A percentile compares a stretch with the other conserved stretches of the same genome.
Conservation (phyloP, 23 tunicate genomes). For the Trididemnum clinides region DNA sequence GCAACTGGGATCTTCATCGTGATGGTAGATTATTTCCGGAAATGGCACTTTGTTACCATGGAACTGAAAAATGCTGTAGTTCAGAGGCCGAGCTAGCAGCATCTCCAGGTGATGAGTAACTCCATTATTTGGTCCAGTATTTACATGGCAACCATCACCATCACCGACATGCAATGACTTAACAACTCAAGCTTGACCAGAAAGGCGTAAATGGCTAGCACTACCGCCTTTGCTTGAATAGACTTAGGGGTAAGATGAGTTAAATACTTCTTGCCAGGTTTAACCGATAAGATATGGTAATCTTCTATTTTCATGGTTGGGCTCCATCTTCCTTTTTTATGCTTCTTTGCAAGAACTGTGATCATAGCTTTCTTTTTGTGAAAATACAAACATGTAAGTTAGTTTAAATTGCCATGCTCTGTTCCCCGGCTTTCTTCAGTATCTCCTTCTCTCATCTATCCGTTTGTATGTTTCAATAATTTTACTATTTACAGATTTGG, state of each 20-base stretch:
- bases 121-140: conserved; percentile 13
- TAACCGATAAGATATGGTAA: not conserved
- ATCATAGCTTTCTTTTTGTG: no score
- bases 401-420: no score
- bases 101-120: conserved; percentile 22
- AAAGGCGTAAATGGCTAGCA: not conserved
- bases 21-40: not conserved
- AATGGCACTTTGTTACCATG: conserved; percentile 17
- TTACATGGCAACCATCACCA: conserved; percentile 13
- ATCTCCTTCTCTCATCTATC: no score
- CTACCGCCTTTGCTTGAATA: not conserved
- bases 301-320: not conserved
- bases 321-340: no score
- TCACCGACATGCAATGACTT: not conserved
- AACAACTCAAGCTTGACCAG: conserved; percentile 13
- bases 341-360: no score
- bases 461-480: no score
- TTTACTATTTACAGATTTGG: no score
- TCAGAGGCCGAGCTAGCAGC: conserved; percentile 28
- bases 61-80: conserved; percentile 20
- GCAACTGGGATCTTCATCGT: not conserved
- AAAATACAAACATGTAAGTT: no score
- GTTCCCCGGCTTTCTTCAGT: no score
- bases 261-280: conserved; percentile 2
- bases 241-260: not conserved